phyloP scores from a whole-genome alignment of 2,888 invertebrate species.

The Nyleta sp. region DNA sequence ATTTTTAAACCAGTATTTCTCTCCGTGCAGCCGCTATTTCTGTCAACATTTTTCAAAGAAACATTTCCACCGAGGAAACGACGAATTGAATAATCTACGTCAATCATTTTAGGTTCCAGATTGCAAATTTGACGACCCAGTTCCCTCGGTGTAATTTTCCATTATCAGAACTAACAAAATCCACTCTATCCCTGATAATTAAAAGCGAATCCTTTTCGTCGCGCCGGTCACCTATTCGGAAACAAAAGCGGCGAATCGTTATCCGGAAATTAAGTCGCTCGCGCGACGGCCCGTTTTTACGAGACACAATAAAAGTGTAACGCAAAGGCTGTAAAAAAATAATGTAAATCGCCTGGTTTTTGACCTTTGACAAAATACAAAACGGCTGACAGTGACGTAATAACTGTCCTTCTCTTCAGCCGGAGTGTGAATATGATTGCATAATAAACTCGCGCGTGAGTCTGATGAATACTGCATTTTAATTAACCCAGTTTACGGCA shows the following conservation, averaged over 20 bases:
- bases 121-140: conserved; percentile 17
- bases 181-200: neutral
- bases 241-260: conserved; percentile 15
- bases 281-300: neutral
- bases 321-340: conserved; percentile 37
- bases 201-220: conserved; percentile 11
- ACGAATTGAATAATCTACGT: too few relatives aligned
- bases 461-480: conserved; percentile 63
- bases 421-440: conserved; percentile 60
- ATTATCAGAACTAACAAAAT: conserved; percentile 29
- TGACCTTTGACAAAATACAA: conserved; percentile 49
- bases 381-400: conserved; percentile 59
- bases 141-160: conserved; percentile 5
- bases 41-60: too few relatives aligned
- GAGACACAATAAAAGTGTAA: conserved; percentile 24
- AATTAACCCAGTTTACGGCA: conserved; percentile 63
- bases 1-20: too few relatives aligned
- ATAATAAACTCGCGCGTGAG: conserved; percentile 61
- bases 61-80: too few relatives aligned
- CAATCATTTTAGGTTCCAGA: too few relatives aligned
- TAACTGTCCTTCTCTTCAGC: conserved; percentile 60
- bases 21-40: too few relatives aligned
- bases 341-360: conserved; percentile 40
- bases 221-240: conserved; percentile 11
- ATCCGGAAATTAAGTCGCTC: neutral